Evolutionary conservation across 2,888 invertebrate genomes (phyloP).

Genomic region (Trichopoda pennipes): DNA sequence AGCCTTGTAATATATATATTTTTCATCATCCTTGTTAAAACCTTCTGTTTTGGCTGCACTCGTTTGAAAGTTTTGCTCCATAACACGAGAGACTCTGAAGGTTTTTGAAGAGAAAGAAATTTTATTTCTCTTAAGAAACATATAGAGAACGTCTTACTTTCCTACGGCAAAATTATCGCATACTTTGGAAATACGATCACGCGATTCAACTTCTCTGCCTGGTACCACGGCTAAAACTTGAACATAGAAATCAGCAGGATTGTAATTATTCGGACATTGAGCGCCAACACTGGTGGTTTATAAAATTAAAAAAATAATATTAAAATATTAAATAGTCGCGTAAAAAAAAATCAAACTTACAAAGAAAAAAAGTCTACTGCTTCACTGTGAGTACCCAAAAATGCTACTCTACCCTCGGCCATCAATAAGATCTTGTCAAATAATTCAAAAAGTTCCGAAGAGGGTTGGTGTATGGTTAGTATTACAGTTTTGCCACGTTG

Average conservation of each 20-base stretch:
- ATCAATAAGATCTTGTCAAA: constrained; percentile 94
- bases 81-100: constrained; percentile 75
- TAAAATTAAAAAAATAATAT: neutral
- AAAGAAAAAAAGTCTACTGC: constrained; percentile 90
- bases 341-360: constrained; percentile 82
- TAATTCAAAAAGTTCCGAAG: constrained; percentile 93
- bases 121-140: neutral
- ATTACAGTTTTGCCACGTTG: constrained; percentile 93
- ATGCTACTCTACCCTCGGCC: constrained; percentile 95
- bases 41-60: constrained; percentile 73
- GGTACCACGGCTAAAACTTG: constrained; percentile 93
- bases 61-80: constrained; percentile 76
- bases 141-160: constrained; percentile 69
- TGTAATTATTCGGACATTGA: constrained; percentile 93
- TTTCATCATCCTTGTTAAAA: constrained; percentile 83
- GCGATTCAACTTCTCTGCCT: constrained; percentile 89
- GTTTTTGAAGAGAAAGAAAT: neutral
- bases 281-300: constrained; percentile 86
- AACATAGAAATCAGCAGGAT: constrained; percentile 96
- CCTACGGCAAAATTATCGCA: constrained; percentile 86
- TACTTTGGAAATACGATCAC: constrained; percentile 88
- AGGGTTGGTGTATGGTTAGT: constrained; percentile 97
- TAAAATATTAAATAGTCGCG: too few relatives aligned
- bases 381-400: constrained; percentile 90
- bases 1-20: constrained; percentile 81